These are phyloP conservation scores for Gerris buenoi DNA, from an alignment of 1,140 invertebrate species.

Conservation along the genomic window DNA sequence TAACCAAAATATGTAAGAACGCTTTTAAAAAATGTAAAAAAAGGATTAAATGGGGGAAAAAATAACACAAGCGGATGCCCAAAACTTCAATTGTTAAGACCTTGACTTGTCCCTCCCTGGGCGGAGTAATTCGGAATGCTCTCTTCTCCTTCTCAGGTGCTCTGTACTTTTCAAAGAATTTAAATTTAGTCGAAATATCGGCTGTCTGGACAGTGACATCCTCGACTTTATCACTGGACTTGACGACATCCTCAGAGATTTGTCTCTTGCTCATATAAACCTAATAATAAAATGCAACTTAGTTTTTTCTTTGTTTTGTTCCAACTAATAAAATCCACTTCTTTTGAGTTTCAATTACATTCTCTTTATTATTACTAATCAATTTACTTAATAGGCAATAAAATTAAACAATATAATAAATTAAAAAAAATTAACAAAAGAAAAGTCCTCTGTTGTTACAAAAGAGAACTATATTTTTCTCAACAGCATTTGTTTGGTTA, in stretches of 20 bases:
- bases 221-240: slow-evolving; percentile 50
- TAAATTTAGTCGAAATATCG: slow-evolving; percentile 68
- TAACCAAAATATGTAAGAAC: not conserved
- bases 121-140: slow-evolving; percentile 71
- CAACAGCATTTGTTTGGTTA: too few species aligned
- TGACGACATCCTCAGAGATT: slow-evolving; percentile 42
- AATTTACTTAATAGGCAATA: too few species aligned
- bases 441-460: too few species aligned
- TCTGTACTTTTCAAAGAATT: slow-evolving; percentile 79
- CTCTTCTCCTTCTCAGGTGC: slow-evolving; percentile 51
- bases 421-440: too few species aligned
- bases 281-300: not conserved
- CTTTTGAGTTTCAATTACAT: too few species aligned
- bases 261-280: not conserved
- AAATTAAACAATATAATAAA: too few species aligned
- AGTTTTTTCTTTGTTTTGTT: too few species aligned
- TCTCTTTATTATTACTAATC: too few species aligned
- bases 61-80: not conserved
- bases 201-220: slow-evolving; percentile 63
- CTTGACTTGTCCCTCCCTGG: slow-evolving; percentile 53
- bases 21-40: not conserved
- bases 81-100: slow-evolving; percentile 23
- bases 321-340: too few species aligned
- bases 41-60: slow-evolving; percentile 1
- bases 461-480: too few species aligned